A percentile compares a stretch with the other conserved stretches of the same genome.
These are phyloP conservation scores for Lottia scabra DNA, from an alignment of 2,888 invertebrate species.

Conservation along the genomic window DNA sequence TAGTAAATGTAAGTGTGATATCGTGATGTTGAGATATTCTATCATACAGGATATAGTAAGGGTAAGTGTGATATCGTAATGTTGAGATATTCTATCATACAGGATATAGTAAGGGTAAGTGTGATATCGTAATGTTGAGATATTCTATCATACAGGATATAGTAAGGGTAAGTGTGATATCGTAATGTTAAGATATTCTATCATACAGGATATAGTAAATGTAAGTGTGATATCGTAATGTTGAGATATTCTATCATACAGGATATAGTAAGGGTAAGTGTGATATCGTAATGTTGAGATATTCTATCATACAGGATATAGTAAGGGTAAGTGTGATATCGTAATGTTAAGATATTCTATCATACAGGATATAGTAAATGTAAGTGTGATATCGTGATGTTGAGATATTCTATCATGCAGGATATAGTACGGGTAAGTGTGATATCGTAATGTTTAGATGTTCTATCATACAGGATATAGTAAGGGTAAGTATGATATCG, in stretches of 20 bases:
- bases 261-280: no score
- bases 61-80: conserved; percentile 70
- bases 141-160: conserved; percentile 75
- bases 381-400: conserved; percentile 74
- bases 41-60: no score
- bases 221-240: no score
- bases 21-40: no score
- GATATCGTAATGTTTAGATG: no score
- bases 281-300: no score
- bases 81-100: conserved; percentile 92
- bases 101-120: conserved; percentile 87
- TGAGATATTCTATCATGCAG: conserved; percentile 91
- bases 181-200: no score
- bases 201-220: no score
- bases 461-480: conserved; percentile 76
- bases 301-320: conserved; percentile 81
- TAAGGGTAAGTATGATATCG: conserved; percentile 66
- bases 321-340: conserved; percentile 76
- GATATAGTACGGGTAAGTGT: conserved; percentile 84
- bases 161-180: conserved; percentile 70
- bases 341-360: no score
- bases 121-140: no score
- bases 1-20: conserved; percentile 78
- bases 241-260: no score
- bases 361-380: no score